A percentile compares a stretch with the other conserved stretches of the same genome.
phyloP scores from a whole-genome alignment of 1,140 invertebrate species.

The Calliphora vicina region DNA sequence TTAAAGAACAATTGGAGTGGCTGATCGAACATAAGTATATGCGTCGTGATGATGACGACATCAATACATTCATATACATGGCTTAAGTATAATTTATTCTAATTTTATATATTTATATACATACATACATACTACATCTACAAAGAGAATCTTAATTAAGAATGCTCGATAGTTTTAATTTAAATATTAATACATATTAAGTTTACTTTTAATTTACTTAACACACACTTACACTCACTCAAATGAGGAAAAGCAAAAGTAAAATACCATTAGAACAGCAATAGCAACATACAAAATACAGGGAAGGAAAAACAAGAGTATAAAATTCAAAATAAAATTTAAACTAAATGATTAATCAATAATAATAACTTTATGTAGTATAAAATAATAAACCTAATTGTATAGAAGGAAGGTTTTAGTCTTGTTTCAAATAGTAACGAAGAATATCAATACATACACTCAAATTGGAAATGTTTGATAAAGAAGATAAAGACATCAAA shows the following conservation, averaged over 20 bases:
- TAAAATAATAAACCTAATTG: neutral
- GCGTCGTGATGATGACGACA: constrained; percentile 93
- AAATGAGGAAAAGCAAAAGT: neutral
- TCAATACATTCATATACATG: constrained; percentile 98
- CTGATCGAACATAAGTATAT: constrained; percentile 99
- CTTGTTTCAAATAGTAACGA: too few relatives aligned
- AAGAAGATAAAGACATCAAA: too few relatives aligned
- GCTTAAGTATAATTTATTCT: constrained; percentile 69
- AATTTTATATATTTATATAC: neutral
- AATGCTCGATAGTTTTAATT: neutral
- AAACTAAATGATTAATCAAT: neutral
- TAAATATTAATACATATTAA: neutral
- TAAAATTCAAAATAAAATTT: neutral
- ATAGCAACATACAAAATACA: neutral
- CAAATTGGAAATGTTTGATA: too few relatives aligned
- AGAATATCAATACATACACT: too few relatives aligned
- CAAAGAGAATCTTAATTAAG: neutral
- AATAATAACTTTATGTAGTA: neutral
- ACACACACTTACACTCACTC: neutral
- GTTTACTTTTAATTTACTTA: neutral
- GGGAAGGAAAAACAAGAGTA: neutral
- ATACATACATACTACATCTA: neutral
- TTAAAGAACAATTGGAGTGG: constrained; percentile 99
- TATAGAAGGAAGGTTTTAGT: neutral
- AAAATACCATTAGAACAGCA: neutral